These are phyloP conservation scores for Emydura subglobosa DNA, from an alignment of 2,113 vertebrate species.

Conservation along the genomic window DNA sequence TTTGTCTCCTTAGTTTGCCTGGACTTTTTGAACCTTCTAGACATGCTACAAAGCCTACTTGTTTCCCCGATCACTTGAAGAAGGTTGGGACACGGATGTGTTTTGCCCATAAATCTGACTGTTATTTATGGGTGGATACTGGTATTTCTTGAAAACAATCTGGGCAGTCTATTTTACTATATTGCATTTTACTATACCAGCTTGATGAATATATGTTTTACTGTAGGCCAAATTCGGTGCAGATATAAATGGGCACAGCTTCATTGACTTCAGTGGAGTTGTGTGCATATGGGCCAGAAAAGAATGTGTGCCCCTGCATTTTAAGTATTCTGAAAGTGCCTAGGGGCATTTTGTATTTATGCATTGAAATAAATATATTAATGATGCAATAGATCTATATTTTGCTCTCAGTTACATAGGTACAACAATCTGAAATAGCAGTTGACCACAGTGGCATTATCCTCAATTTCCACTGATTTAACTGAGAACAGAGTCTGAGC, in stretches of 20 bases:
- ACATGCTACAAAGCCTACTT: conserved; percentile 46
- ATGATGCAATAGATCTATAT: not conserved
- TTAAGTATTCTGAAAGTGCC: not conserved
- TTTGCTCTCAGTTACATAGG: not conserved
- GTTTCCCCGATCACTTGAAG: conserved; percentile 45
- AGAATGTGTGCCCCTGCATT: not conserved
- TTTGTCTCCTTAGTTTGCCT: not conserved
- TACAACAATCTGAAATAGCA: not conserved
- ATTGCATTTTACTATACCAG: not conserved
- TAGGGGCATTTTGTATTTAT: not conserved
- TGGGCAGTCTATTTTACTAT: not conserved
- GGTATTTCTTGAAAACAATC: conserved; percentile 7
- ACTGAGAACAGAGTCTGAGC: not conserved
- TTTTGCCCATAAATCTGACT: not conserved
- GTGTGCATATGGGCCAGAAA: not conserved
- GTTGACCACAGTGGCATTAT: not conserved
- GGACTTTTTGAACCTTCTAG: conserved; percentile 68
- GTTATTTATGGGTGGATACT: not conserved
- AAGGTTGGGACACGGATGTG: not conserved
- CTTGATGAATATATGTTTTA: not conserved
- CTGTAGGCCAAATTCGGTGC: not conserved
- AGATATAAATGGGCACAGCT: not conserved
- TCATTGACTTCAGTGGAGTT: not conserved
- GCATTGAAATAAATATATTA: not conserved
- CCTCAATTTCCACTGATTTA: not conserved